These are phyloP conservation scores for Pseudomyrmex cubaensis DNA, from an alignment of 1,140 invertebrate species.

Conservation along the genomic window DNA sequence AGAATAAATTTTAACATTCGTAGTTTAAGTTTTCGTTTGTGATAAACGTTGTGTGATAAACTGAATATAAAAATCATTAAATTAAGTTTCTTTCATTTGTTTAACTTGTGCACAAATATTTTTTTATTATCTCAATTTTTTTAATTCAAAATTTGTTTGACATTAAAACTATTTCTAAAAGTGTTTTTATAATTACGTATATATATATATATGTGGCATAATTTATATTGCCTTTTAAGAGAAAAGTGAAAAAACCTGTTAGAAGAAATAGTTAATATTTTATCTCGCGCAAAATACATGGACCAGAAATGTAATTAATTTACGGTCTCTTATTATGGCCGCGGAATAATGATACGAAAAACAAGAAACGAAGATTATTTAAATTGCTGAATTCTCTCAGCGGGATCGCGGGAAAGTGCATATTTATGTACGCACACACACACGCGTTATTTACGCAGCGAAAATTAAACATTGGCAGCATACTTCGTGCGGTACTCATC, in stretches of 20 bases:
- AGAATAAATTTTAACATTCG: background rate
- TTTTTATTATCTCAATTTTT: no score
- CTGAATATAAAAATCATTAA: background rate
- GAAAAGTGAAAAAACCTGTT: no score
- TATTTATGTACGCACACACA: background rate
- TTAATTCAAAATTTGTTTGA: no score
- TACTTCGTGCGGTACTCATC: constrained; percentile 26
- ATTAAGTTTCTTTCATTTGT: background rate
- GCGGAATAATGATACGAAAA: background rate
- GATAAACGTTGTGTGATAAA: background rate
- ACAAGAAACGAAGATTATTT: constrained; percentile 8
- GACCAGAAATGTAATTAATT: constrained; percentile 14
- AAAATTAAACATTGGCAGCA: constrained; percentile 32
- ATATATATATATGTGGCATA: no score
- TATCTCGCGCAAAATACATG: background rate
- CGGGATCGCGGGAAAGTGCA: background rate
- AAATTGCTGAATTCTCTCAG: constrained; percentile 19
- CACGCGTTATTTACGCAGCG: constrained; percentile 24
- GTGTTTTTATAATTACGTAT: no score
- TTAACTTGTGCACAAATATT: no score
- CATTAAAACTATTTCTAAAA: no score
- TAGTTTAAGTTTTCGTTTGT: background rate
- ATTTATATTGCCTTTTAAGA: constrained; percentile 5
- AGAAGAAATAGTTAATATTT: constrained; percentile 3
- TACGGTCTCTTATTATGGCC: background rate